Base-by-base conservation (phyloP, 2,888 invertebrate species). In the Tachystola acroxantha region DNA sequence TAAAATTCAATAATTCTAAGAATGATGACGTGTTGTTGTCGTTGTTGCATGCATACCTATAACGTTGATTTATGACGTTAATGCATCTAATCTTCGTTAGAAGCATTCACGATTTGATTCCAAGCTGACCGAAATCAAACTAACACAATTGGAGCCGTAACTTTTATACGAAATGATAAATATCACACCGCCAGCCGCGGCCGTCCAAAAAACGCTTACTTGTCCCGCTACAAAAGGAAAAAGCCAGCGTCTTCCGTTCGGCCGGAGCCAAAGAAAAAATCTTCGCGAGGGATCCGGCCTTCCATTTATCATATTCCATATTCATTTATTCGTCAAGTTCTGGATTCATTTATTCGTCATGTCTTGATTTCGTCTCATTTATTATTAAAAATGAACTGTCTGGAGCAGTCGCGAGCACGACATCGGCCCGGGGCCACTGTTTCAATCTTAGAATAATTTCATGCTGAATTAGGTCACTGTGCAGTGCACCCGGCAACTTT, bases 381-480 rank as follows among this genome's bases (percentile, higher is more conserved):
- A 86, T 86, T 88, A 88, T 87, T 88, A 87, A 88, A 88, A 88
- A 88, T 88, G 88, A 88, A 84, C 86, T 88, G 88, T 88, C 88
- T 75, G 59, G 57, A 76, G 68, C 87, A 88, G 81, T 64, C 64
- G 70, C 60, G 73, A 67, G 67, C 61, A 73, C 68, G 74, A 76
- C 78, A 68, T 70, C 69, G 69, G 73, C 69, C 70, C 59, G 62
- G 65, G 73, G 79, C 80, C 74, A 81, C 80, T 76, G 81, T 81
- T 86, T 79, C 82, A 79, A 84, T 80, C 81, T 81, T 65, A 63
- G 69, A 68, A 76, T 82, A 80, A 84, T 86, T 84, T 84, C 73
- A 77, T 74, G 78, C 71, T 64, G 69, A 80, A 82, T 80, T 41
- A 40, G 37, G 40, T 43, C 37, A 40, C 41, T 53, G 46, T 27